phyloP scores from a whole-genome alignment of 2,113 vertebrate species.

The Stegostoma tigrinum region DNA sequence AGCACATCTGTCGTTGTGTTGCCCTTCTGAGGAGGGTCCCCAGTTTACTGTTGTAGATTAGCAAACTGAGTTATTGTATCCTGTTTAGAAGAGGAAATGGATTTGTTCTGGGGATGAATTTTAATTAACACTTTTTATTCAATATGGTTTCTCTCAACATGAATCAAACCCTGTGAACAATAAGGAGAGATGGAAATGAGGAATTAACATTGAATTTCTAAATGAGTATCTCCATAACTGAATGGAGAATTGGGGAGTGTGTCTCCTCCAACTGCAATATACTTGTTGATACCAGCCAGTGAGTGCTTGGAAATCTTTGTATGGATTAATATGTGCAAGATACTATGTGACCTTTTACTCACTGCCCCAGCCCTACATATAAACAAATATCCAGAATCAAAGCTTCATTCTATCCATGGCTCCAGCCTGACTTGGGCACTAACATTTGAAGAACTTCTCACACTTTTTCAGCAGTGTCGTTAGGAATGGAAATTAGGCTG shows the following conservation, averaged over 20 bases:
- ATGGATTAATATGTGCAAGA: neutral
- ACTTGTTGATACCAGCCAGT: neutral
- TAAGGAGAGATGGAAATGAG: neutral
- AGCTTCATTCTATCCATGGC: neutral
- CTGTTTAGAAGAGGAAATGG: neutral
- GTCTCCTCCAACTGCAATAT: neutral
- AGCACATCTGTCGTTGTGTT: slow-evolving; percentile 54
- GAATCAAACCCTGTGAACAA: neutral
- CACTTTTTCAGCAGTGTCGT: neutral
- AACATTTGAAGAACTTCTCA: neutral
- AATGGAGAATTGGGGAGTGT: neutral
- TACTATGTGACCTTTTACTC: neutral
- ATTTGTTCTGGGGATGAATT: neutral
- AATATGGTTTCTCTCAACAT: neutral
- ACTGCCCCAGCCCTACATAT: neutral
- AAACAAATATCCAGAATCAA: neutral
- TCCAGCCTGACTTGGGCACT: neutral
- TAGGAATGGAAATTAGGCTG: neutral
- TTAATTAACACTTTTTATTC: neutral
- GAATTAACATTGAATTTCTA: neutral
- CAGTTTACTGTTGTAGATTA: slow-evolving; percentile 43
- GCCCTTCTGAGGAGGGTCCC: slow-evolving; percentile 64
- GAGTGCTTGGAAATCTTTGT: neutral
- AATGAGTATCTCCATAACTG: neutral
- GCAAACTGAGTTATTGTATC: neutral